Conservation (phyloP, 2,888 invertebrate genomes). For the Zele albiditarsus region DNA sequence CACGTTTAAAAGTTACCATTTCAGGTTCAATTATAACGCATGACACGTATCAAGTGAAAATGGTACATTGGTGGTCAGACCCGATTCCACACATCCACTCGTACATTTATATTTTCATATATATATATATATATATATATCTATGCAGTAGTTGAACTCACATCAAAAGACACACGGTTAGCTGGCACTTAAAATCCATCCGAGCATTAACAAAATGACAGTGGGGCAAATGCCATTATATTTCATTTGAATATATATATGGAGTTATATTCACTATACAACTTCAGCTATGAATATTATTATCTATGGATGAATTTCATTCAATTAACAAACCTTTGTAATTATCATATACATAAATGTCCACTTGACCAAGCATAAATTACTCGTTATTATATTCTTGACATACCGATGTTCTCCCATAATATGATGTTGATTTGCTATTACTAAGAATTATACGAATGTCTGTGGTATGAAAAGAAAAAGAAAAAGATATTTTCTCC, state of each 20-base stretch:
- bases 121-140: too few species aligned
- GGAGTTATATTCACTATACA: slow-evolving; percentile 3
- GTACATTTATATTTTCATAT: too few species aligned
- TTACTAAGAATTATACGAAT: background rate
- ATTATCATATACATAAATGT: slow-evolving; percentile 19
- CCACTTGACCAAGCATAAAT: background rate
- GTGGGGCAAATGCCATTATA: background rate
- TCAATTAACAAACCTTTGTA: slow-evolving; percentile 34
- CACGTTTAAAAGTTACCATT: background rate
- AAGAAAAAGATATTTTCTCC: background rate
- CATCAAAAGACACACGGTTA: slow-evolving; percentile 33
- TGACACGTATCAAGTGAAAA: slow-evolving; percentile 24
- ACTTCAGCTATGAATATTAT: slow-evolving; percentile 25
- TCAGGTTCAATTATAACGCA: slow-evolving; percentile 16
- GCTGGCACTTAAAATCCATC: slow-evolving; percentile 36
- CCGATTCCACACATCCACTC: background rate
- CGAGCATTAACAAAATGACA: background rate
- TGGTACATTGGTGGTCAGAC: slow-evolving; percentile 28
- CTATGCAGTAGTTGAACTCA: background rate
- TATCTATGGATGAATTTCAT: slow-evolving; percentile 27
- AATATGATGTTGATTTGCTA: background rate
- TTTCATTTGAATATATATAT: slow-evolving; percentile 2
- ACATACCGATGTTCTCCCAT: background rate
- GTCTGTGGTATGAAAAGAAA: background rate
- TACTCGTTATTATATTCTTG: background rate